Evolutionary conservation across 2,888 invertebrate species (phyloP).

Genomic region (Polydrusus pterygomalis): DNA sequence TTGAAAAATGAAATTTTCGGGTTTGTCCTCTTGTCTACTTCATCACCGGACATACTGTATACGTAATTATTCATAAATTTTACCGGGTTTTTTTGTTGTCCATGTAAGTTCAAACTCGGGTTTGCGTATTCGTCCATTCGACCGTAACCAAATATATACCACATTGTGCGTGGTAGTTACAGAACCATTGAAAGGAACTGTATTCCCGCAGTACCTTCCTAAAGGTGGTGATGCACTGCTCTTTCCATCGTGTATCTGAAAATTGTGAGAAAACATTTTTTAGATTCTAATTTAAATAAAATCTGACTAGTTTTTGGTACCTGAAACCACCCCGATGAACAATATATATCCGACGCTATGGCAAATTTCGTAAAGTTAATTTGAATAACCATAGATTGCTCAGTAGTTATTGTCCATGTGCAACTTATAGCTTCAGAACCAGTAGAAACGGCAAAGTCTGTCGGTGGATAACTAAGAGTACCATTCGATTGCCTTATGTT

Average conservation of each 20-base stretch:
- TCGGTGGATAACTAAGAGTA: constrained; percentile 78
- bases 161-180: constrained; percentile 85
- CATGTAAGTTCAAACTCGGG: constrained; percentile 88
- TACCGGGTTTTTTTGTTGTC: constrained; percentile 81
- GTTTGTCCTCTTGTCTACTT: too few species aligned
- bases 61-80: too few species aligned
- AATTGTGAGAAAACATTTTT: constrained; percentile 9
- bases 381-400: constrained; percentile 82
- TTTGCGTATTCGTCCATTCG: constrained; percentile 81
- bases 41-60: too few species aligned
- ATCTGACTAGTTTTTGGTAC: constrained; percentile 64
- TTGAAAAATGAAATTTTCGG: too few species aligned
- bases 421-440: constrained; percentile 81
- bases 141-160: constrained; percentile 88
- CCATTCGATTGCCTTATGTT: constrained; percentile 73
- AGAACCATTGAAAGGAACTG: constrained; percentile 81
- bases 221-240: constrained; percentile 82
- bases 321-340: constrained; percentile 83
- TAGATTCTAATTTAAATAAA: too few species aligned
- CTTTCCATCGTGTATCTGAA: constrained; percentile 90
- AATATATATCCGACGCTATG: constrained; percentile 80
- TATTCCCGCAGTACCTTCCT: constrained; percentile 87
- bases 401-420: constrained; percentile 86
- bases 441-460: constrained; percentile 66
- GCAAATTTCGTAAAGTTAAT: constrained; percentile 87